Conservation (phyloP, 2,888 invertebrate genomes). For the Strigamia transsilvanica region DNA sequence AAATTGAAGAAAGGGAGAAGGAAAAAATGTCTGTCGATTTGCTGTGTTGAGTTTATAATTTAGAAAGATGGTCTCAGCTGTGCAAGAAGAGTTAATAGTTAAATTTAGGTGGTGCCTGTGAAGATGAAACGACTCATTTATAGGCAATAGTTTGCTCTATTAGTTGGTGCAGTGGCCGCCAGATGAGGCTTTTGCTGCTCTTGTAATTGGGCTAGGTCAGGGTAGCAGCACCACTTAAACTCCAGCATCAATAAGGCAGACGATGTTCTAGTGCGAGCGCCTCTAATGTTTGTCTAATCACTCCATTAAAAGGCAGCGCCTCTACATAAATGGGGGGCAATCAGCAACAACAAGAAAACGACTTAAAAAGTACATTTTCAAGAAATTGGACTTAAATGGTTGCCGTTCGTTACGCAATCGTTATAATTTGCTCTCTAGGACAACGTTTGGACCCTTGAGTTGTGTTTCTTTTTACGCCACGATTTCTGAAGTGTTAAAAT, state of each 20-base stretch:
- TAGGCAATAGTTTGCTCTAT: slow-evolving; percentile 30
- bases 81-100: slow-evolving; percentile 11
- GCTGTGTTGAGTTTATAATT: neutral
- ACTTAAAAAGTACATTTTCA: slow-evolving; percentile 26
- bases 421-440: neutral
- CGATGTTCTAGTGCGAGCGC: slow-evolving; percentile 17
- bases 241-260: slow-evolving; percentile 26
- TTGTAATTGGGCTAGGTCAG: slow-evolving; percentile 30
- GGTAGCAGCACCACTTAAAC: slow-evolving; percentile 26
- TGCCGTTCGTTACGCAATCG: neutral
- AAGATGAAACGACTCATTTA: slow-evolving; percentile 30
- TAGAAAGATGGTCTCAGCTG: slow-evolving; percentile 26
- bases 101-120: slow-evolving; percentile 26
- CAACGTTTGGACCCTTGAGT: neutral
- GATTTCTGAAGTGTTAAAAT: no score
- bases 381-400: slow-evolving; percentile 22
- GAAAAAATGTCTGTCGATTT: neutral
- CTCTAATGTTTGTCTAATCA: slow-evolving; percentile 30
- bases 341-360: slow-evolving; percentile 30
- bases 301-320: slow-evolving; percentile 30
- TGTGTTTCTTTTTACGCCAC: neutral
- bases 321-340: slow-evolving; percentile 26
- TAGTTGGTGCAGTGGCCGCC: slow-evolving; percentile 30
- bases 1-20: neutral
- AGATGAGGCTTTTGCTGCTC: slow-evolving; percentile 30